Base-by-base conservation (phyloP, 1,140 invertebrate genomes). In the Hyposmocoma kahamanoa region DNA sequence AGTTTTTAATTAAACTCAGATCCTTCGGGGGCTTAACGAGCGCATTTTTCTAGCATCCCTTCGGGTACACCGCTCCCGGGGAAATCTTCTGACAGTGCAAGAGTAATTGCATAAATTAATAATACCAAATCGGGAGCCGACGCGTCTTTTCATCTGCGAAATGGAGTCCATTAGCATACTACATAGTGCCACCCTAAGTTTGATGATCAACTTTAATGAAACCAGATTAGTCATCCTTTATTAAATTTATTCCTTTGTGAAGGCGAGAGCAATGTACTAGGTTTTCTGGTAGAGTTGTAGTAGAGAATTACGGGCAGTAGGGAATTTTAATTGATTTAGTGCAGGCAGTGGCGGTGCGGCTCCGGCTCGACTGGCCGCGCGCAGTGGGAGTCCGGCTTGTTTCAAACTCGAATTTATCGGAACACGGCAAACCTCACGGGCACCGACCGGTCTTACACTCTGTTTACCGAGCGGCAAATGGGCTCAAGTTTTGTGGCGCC, bases 1-100 rank as follows among this genome's bases (percentile, higher is more conserved):
- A 78, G 64, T 82, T 79, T 81, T 82, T 82, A 82, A 82, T 82
- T 78, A 82, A 78, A 76, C 56, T 56, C 65, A 62, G 53, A 53
- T 53, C 64, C 59, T 62, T 54, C 46, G 60, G 65, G 47, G 49
- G 68, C 68, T 79, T 79, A 73, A 78, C 73, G 70, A 79, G 59
- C 62, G 63, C 73, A 78, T 79, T 76, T 82, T 79, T 82, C 75
- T 72, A 63, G 62, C 63, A 65, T 71, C 70, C 70, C 65, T 61
- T 65, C 41, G 59, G 53, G 50, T 59, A 56, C 53, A 61, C 46
- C 52, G 60, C 66, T 66, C 66, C 49, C 56, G 67, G 72, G 72
- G 73, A 75, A 79, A 79, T 79, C 63, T 73, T 64, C 60, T 47
- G 53, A 53, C 51, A 56, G 55, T 56, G 65, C 47, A 60, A 60